Percentiles rank a stretch among this genome's conserved stretches.
phyloP scores from a whole-genome alignment of 2,888 invertebrate species.

The Sinodicranocentrus sp. region DNA sequence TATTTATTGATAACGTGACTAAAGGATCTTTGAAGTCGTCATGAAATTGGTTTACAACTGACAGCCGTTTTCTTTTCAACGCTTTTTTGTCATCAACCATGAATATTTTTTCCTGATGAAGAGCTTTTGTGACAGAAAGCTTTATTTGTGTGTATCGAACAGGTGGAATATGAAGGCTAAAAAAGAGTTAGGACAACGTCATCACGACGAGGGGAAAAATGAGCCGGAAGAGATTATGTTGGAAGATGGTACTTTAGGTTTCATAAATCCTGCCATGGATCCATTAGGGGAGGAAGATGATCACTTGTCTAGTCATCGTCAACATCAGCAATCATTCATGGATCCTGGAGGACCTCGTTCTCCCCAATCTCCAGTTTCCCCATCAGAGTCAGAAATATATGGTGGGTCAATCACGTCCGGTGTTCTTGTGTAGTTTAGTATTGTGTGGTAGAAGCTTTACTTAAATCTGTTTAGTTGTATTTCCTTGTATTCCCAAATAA shows the following conservation, averaged over 20 bases:
- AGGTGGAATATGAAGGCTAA: constrained; percentile 54
- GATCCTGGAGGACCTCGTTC: constrained; percentile 62
- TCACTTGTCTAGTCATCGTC: constrained; percentile 43
- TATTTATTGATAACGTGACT: constrained; percentile 42
- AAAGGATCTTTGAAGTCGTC: constrained; percentile 15
- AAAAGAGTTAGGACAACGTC: constrained; percentile 26
- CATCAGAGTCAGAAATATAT: constrained; percentile 71
- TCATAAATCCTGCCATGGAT: constrained; percentile 47
- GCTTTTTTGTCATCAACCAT: too few species aligned
- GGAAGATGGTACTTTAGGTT: constrained; percentile 27
- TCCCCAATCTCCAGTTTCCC: constrained; percentile 34
- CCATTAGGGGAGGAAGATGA: constrained; percentile 44
- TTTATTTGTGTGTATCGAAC: neutral
- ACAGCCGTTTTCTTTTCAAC: too few species aligned
- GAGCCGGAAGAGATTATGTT: constrained; percentile 41
- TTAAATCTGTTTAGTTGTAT: too few species aligned
- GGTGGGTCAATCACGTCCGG: constrained; percentile 75
- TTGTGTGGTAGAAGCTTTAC: too few species aligned
- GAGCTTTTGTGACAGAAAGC: constrained; percentile 14
- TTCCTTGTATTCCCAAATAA: too few species aligned
- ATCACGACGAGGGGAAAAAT: constrained; percentile 21
- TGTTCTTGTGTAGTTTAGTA: constrained; percentile 70
- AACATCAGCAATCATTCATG: constrained; percentile 15
- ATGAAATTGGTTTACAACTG: neutral
- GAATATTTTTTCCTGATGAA: too few species aligned